These are phyloP conservation scores for Ceratosolen solmsi DNA, from an alignment of 1,140 invertebrate species.

Conservation along the genomic window DNA sequence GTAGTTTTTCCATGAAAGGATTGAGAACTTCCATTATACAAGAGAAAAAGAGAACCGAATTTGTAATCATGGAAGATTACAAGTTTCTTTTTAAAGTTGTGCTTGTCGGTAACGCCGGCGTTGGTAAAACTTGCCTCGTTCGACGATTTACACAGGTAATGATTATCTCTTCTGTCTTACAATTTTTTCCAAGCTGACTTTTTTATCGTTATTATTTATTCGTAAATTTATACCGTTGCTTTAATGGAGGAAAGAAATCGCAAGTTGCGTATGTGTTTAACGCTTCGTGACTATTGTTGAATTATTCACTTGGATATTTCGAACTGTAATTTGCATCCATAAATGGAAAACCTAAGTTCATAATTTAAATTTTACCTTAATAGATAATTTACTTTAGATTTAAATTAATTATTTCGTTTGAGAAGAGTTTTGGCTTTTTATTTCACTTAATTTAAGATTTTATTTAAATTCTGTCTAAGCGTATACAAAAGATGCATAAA, in stretches of 20 bases:
- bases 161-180: neutral
- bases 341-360: neutral
- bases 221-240: neutral
- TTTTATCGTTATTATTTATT: neutral
- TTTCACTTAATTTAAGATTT: neutral
- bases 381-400: neutral
- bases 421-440: neutral
- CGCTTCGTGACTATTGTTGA: neutral
- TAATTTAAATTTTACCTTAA: neutral
- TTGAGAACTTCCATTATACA: neutral
- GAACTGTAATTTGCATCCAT: slow-evolving; percentile 15
- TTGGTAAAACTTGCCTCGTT: slow-evolving; percentile 95
- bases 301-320: slow-evolving; percentile 17
- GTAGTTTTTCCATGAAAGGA: slow-evolving; percentile 42
- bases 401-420: neutral
- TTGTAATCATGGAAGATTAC: slow-evolving; percentile 91
- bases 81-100: slow-evolving; percentile 99
- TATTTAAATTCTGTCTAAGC: neutral
- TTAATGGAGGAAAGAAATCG: neutral
- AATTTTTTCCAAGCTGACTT: neutral
- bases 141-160: slow-evolving; percentile 87
- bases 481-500: neutral
- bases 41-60: neutral
- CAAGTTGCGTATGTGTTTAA: neutral
- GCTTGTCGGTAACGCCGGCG: slow-evolving; percentile 94